Evolutionary conservation across 2,797 vertebrate species (phyloP).

Genomic region (Petrocephalus schoutedeni): DNA sequence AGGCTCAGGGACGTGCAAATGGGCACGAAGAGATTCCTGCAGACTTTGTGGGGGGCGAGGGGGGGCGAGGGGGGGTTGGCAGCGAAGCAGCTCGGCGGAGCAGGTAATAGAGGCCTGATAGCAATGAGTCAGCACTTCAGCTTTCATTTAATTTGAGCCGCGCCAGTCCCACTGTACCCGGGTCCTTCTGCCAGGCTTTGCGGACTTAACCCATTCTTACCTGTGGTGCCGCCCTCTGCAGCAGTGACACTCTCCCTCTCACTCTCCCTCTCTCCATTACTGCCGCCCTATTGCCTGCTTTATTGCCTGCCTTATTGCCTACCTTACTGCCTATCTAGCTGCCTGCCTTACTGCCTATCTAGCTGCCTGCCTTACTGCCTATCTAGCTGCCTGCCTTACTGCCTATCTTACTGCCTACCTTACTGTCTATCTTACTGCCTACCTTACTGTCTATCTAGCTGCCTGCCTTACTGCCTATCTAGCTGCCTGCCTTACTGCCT

Average conservation of each 20-base stretch:
- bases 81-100: slow-evolving; percentile 60
- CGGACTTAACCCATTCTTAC: slow-evolving; percentile 60
- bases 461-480: too few relatives aligned
- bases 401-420: too few relatives aligned
- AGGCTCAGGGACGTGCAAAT: not conserved
- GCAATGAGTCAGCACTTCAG: slow-evolving; percentile 70
- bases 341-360: not conserved
- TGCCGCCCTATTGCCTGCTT: too few relatives aligned
- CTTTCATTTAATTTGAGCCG: slow-evolving; percentile 64
- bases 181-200: slow-evolving; percentile 40
- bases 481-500: too few relatives aligned
- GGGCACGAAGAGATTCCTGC: not conserved
- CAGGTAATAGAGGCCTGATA: slow-evolving; percentile 61
- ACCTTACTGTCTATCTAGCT: too few relatives aligned
- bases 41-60: not conserved
- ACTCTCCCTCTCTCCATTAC: not conserved
- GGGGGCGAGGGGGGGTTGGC: slow-evolving; percentile 37
- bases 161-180: slow-evolving; percentile 39
- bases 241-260: not conserved
- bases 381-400: too few relatives aligned
- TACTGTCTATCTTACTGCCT: too few relatives aligned
- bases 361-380: too few relatives aligned
- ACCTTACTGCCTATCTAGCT: not conserved
- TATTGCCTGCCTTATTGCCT: too few relatives aligned
- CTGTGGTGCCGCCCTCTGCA: not conserved